phyloP scores from a whole-genome alignment of 2,113 vertebrate genomes.

The Dipodomys stephensi region DNA sequence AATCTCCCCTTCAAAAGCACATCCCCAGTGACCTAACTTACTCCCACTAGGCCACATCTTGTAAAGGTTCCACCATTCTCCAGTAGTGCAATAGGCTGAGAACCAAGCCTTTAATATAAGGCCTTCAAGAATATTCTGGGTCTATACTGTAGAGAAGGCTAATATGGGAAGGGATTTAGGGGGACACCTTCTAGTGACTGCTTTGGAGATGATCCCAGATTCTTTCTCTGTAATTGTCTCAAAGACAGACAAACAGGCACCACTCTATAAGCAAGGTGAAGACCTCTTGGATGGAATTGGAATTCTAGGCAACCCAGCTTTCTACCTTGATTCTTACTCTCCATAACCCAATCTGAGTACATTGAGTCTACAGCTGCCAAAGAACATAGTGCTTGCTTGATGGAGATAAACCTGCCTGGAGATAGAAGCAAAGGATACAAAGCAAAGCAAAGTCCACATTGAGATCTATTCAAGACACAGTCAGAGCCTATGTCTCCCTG shows the following conservation, averaged over 20 bases:
- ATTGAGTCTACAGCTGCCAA: background rate
- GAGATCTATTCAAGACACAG: too few species aligned
- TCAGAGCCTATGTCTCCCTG: background rate
- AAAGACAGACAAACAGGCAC: background rate
- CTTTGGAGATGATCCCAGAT: background rate
- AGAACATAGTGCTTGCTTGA: too few species aligned
- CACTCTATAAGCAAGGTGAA: background rate
- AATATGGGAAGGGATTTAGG: background rate
- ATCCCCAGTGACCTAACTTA: background rate
- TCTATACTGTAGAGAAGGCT: background rate
- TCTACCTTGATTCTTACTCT: background rate
- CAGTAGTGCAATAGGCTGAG: background rate
- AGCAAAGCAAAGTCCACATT: background rate
- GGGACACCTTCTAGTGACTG: background rate
- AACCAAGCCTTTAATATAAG: background rate
- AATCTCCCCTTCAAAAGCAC: background rate
- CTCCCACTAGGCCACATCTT: background rate
- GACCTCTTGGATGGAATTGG: background rate
- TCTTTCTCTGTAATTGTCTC: background rate
- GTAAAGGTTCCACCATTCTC: background rate
- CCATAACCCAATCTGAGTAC: too few species aligned
- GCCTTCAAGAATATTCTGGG: background rate
- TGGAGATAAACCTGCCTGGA: rapidly evolving
- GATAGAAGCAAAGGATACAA: background rate
- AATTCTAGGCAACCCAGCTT: background rate